Evolutionary conservation across 2,888 invertebrate species (phyloP).

Genomic region (Helleia helle): DNA sequence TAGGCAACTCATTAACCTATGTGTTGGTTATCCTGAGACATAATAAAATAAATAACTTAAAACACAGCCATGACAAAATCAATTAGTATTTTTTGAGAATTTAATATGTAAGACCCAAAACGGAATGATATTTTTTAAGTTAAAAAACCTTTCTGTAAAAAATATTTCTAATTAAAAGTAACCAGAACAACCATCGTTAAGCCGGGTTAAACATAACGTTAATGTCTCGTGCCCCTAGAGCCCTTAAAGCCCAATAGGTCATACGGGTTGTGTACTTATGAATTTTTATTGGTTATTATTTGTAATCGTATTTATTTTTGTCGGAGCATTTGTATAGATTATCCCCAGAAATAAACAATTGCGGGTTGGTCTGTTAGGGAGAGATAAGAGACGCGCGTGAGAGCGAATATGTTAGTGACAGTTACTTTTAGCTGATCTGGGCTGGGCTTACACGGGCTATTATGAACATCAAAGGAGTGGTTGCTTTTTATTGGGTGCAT

Average conservation of each 20-base stretch:
- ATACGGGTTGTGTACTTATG: constrained; percentile 7
- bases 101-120: no score
- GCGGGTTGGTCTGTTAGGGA: constrained; percentile 32
- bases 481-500: neutral
- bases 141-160: no score
- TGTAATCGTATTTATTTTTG: constrained; percentile 15
- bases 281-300: constrained; percentile 15
- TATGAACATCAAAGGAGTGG: constrained; percentile 16
- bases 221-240: constrained; percentile 22
- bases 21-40: no score
- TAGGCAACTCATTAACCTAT: no score
- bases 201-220: no score
- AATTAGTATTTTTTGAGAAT: no score
- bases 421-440: constrained; percentile 40
- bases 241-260: constrained; percentile 12
- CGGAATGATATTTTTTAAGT: no score
- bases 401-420: constrained; percentile 52
- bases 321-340: constrained; percentile 41
- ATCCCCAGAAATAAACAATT: constrained; percentile 53
- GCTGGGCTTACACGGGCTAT: constrained; percentile 19
- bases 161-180: no score
- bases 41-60: neutral
- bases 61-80: no score
- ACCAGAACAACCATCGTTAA: no score
- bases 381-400: constrained; percentile 51